Conservation (phyloP, 2,888 invertebrate genomes). For the Halictus ligatus region DNA sequence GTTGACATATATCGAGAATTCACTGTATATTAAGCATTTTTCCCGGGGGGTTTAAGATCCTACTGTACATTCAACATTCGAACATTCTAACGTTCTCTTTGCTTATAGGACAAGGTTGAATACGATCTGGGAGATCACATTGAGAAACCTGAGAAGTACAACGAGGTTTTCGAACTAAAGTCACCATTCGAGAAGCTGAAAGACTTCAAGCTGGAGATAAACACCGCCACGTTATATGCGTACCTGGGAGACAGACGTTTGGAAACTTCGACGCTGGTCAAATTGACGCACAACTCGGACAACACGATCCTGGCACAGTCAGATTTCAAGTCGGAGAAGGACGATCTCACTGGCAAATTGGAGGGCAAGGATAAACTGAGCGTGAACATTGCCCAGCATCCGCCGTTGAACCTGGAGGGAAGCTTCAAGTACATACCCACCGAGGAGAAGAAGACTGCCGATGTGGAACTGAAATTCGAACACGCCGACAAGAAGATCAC, state of each 20-base stretch:
- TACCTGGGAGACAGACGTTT: neutral
- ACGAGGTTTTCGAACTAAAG: neutral
- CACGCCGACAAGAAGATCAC: slow-evolving; percentile 74
- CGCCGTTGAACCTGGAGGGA: slow-evolving; percentile 84
- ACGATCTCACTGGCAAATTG: neutral
- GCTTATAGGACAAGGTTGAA: neutral
- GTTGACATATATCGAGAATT: too few relatives aligned
- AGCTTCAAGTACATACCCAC: slow-evolving; percentile 84
- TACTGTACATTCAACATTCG: too few relatives aligned
- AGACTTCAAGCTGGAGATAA: neutral
- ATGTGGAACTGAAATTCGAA: slow-evolving; percentile 61
- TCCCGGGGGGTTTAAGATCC: too few relatives aligned
- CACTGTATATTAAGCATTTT: too few relatives aligned
- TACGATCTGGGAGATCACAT: neutral
- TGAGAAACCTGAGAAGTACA: neutral
- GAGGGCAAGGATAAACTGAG: slow-evolving; percentile 84
- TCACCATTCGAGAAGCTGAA: neutral
- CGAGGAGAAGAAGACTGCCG: slow-evolving; percentile 75
- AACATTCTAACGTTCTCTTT: neutral
- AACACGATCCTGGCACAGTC: slow-evolving; percentile 83
- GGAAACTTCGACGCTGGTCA: slow-evolving; percentile 34
- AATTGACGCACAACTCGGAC: slow-evolving; percentile 86
- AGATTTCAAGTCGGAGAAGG: slow-evolving; percentile 73
- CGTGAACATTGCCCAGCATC: slow-evolving; percentile 84
- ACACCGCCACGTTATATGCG: neutral